Base-by-base conservation (phyloP, 2,888 invertebrate species). In the Atethmia centrago region DNA sequence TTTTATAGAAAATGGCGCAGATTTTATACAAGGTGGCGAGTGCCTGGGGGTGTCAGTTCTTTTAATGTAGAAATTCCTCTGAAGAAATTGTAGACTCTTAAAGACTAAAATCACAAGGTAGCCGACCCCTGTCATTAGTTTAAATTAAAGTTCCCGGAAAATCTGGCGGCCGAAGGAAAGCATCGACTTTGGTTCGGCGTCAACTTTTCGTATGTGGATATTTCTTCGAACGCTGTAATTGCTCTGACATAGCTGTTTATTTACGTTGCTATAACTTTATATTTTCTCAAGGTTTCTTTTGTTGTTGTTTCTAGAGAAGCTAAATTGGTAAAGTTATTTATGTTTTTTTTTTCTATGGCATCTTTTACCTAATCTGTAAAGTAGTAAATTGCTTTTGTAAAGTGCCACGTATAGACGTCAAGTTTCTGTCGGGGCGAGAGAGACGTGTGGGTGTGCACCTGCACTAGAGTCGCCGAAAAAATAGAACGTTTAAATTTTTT, bases 151-250 rank as follows among this genome's bases (percentile, higher is more conserved):
- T 51, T 75, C 3, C 14, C 14, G 19, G 42, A 12, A 45, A 59
- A 59, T 59, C 14, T 28, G 19, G 1, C 14, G 19, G 1, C 28
- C 3, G n/a, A 16, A n/a, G 1, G 3, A 42, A 40, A 4, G 9
- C 1, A n/a, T 31, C 47, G 14, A 56, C n/a, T 56, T 63, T 28
- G 10, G 28, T 31, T 51, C 42, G 14, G 25, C 10, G 8, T 76
- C 42, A 28, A 45, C 10, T 51, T 42, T 19, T 8, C 10, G n/a
- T 59, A 56, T 62, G 21, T 8, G 10, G 31, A 56, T 28, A 45
- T 51, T 74, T 74, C 45, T 58, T n/a, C 10, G 51, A 76, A 56
- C 25, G 9, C n/a, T 61, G 10, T 55, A n/a, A 28, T 55, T 47
- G 28, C 5, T 28, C 3, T 59, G 8, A n/a, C 45, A 25, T 31